Evolutionary conservation across 2,113 vertebrate species (phyloP).

Genomic region (Astur gentilis): DNA sequence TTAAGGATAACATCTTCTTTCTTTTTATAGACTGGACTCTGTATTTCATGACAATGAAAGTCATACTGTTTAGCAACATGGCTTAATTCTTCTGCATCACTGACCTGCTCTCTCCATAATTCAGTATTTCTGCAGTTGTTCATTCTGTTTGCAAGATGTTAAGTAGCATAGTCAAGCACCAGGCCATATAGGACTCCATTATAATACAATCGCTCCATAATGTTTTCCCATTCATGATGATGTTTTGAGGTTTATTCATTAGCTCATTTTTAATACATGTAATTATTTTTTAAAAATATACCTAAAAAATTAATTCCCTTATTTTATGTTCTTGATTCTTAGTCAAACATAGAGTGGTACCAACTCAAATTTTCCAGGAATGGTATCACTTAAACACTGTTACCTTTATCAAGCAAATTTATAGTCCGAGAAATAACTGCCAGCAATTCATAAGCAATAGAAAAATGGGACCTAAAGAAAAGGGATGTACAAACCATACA

Average conservation of each 20-base stretch:
- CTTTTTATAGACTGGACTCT: not conserved
- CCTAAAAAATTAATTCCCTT: not conserved
- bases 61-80: not conserved
- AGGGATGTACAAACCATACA: not conserved
- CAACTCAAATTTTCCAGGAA: not conserved
- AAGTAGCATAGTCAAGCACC: not conserved
- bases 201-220: not conserved
- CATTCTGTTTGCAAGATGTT: not conserved
- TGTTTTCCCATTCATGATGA: not conserved
- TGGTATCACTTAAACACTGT: not conserved
- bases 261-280: not conserved
- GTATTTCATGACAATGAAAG: not conserved
- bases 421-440: not conserved
- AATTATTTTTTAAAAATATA: not conserved
- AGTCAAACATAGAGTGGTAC: not conserved
- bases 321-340: not conserved
- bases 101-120: not conserved
- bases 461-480: slow-evolving; percentile 25
- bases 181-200: not conserved
- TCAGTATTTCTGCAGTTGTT: not conserved
- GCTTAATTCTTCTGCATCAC: not conserved
- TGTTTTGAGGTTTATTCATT: not conserved
- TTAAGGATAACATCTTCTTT: not conserved
- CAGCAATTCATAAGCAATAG: not conserved
- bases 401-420: not conserved